phyloP scores from a whole-genome alignment of 2,888 invertebrate species.

The Ecliptopera silaceata region DNA sequence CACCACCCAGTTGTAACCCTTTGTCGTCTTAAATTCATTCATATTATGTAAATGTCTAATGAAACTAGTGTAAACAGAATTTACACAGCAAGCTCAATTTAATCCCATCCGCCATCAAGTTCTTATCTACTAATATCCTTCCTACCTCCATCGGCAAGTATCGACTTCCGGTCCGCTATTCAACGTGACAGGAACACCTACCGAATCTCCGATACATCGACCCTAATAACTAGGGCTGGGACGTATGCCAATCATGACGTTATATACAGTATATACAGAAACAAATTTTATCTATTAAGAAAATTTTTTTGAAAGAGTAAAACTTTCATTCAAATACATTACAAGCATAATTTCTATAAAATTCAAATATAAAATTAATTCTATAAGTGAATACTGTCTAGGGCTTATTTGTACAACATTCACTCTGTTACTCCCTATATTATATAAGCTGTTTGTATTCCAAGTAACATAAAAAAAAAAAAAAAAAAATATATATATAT shows the following conservation, averaged over 20 bases:
- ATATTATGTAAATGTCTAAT: not conserved
- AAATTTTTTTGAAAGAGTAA: not conserved
- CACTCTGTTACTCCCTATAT: no score
- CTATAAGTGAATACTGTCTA: no score
- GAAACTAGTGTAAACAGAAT: conserved; percentile 10
- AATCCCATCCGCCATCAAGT: conserved; percentile 13
- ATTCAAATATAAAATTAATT: no score
- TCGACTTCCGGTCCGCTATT: conserved; percentile 20
- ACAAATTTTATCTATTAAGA: no score
- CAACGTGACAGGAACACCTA: conserved; percentile 23
- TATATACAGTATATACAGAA: not conserved
- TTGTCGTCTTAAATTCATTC: not conserved
- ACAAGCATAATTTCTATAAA: no score
- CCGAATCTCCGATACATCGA: conserved; percentile 21
- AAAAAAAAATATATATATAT: no score
- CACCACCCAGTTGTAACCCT: no score
- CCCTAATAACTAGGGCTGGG: conserved; percentile 25
- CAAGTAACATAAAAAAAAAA: no score
- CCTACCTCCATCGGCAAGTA: conserved; percentile 19
- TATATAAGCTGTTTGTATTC: no score
- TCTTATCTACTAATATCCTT: conserved; percentile 24
- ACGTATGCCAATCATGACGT: not conserved
- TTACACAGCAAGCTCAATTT: conserved; percentile 19
- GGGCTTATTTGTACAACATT: no score
- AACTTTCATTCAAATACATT: no score